Evolutionary conservation across 2,888 invertebrate species (phyloP).

Genomic region (Sphecodes monilicornis): DNA sequence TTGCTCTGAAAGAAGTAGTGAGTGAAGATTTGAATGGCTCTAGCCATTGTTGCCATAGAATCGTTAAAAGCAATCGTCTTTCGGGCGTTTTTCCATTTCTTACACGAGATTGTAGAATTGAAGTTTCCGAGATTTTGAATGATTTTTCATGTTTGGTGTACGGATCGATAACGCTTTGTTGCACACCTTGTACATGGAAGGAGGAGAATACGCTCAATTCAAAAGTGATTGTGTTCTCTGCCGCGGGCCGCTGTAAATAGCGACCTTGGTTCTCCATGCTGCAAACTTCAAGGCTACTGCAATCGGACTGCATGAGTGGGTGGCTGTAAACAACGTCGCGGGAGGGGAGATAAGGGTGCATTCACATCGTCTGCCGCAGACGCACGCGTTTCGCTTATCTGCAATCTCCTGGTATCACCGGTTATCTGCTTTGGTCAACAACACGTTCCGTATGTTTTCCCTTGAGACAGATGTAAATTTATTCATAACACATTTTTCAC

Average conservation of each 20-base stretch:
- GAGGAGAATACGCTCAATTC: conserved; percentile 60
- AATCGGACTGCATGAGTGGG: conserved; percentile 69
- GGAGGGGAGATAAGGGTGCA: conserved; percentile 69
- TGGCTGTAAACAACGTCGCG: conserved; percentile 63
- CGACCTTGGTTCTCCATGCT: conserved; percentile 76
- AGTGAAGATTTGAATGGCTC: background rate
- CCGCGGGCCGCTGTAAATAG: conserved; percentile 72
- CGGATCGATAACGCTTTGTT: conserved; percentile 21
- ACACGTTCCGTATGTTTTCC: conserved; percentile 25
- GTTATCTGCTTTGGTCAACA: conserved; percentile 44
- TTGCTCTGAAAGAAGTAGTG: background rate
- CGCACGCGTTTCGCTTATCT: conserved; percentile 34
- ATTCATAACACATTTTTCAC: conserved; percentile 15
- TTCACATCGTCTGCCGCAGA: conserved; percentile 63
- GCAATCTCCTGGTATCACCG: conserved; percentile 31
- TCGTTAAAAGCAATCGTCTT: background rate
- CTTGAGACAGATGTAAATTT: conserved; percentile 12
- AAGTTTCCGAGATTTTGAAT: background rate
- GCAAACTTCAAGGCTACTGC: conserved; percentile 76
- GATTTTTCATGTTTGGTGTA: background rate
- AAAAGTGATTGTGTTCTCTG: conserved; percentile 75
- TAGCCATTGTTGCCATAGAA: background rate
- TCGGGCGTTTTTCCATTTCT: background rate
- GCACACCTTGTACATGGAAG: conserved; percentile 47
- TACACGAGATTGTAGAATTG: background rate